phyloP scores from a whole-genome alignment of 2,113 vertebrate genomes.

The Otus sunia region DNA sequence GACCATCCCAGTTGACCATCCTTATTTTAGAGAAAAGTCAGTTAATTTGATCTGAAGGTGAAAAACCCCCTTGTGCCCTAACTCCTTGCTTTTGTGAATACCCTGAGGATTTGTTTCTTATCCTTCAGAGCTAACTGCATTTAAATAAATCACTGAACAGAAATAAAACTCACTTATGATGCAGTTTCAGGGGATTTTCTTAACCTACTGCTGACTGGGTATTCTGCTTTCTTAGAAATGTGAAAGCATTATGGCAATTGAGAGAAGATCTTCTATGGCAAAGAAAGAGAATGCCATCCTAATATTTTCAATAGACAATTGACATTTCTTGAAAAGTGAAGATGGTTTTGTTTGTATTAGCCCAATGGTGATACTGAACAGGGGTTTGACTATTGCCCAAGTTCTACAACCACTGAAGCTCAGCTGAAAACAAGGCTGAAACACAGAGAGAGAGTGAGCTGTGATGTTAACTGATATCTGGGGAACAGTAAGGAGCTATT shows the following conservation, averaged over 20 bases:
- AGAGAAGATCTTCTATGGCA: neutral
- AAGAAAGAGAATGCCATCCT: neutral
- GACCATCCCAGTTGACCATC: neutral
- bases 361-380: neutral
- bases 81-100: neutral
- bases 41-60: neutral
- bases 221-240: neutral
- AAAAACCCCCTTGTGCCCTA: conserved; percentile 12
- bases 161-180: conserved; percentile 40
- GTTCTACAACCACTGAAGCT: neutral
- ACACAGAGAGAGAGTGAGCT: neutral
- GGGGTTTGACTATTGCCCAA: neutral
- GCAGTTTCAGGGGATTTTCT: conserved; percentile 26
- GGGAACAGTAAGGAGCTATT: neutral
- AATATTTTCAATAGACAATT: neutral
- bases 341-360: neutral
- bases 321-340: neutral
- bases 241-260: neutral
- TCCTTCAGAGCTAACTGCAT: conserved; percentile 26
- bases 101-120: neutral
- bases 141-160: conserved; percentile 49
- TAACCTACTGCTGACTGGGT: neutral
- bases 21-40: neutral
- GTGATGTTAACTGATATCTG: neutral
- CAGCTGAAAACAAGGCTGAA: neutral